Percentiles rank a stretch among this genome's conserved stretches.
Conservation (phyloP, 2,797 vertebrate genomes). For the Anguilla obscura region DNA sequence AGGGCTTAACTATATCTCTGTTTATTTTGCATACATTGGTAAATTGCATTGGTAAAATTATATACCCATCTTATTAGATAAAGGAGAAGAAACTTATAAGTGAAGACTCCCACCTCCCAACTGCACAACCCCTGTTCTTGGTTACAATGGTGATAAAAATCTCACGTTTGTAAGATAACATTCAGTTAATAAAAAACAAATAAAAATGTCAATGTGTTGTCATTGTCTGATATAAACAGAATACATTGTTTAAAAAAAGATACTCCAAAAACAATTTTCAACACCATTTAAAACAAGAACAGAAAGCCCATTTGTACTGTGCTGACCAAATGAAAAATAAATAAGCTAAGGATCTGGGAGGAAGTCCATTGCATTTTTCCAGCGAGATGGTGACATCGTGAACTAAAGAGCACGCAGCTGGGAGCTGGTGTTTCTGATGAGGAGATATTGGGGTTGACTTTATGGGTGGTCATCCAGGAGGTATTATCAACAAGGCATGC, state of each 20-base stretch:
- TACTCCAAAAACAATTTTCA: neutral
- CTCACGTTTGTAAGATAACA: slow-evolving; percentile 80
- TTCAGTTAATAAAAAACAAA: slow-evolving; percentile 63
- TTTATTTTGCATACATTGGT: slow-evolving; percentile 15
- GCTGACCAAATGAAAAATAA: neutral
- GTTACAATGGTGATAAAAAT: slow-evolving; percentile 67
- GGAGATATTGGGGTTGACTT: neutral
- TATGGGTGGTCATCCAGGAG: neutral
- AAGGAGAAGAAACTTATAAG: neutral
- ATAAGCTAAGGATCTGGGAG: neutral
- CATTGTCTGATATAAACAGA: neutral
- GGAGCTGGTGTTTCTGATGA: neutral
- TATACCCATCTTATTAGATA: slow-evolving; percentile 13
- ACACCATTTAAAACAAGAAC: neutral
- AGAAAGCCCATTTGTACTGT: neutral
- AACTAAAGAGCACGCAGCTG: neutral
- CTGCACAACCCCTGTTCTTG: slow-evolving; percentile 54
- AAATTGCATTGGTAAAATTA: slow-evolving; percentile 19
- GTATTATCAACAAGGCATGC: neutral
- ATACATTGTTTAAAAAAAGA: neutral
- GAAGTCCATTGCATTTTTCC: neutral
- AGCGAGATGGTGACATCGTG: neutral
- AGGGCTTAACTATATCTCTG: slow-evolving; percentile 1
- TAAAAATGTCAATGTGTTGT: slow-evolving; percentile 14
- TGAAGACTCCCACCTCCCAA: slow-evolving; percentile 22